Conservation (phyloP, 2,888 invertebrate species). For the Parnassius apollo region DNA sequence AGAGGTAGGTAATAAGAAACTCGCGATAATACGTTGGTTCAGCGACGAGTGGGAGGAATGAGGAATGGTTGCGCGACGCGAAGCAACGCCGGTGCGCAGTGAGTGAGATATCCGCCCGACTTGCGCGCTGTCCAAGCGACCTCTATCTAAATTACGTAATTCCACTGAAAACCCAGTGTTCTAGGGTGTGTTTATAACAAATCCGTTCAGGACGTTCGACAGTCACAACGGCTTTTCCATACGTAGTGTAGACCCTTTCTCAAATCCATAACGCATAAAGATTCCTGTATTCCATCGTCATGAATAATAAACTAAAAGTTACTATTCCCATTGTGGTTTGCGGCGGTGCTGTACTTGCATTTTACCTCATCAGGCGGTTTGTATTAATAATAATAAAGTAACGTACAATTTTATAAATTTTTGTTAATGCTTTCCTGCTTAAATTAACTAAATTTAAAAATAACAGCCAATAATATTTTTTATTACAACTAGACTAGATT, state of each 20-base stretch:
- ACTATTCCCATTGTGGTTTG: constrained; percentile 76
- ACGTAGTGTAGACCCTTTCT: constrained; percentile 47
- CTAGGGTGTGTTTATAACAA: constrained; percentile 75
- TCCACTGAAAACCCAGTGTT: constrained; percentile 61
- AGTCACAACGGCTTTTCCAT: constrained; percentile 44
- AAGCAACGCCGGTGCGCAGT: constrained; percentile 73
- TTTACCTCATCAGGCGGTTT: constrained; percentile 79
- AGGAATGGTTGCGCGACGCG: constrained; percentile 69
- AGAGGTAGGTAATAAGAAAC: constrained; percentile 76
- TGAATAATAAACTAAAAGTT: constrained; percentile 77
- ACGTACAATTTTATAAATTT: constrained; percentile 14
- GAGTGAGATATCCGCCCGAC: constrained; percentile 76
- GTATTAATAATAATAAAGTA: constrained; percentile 42
- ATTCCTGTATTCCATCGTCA: constrained; percentile 45
- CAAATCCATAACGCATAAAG: constrained; percentile 40
- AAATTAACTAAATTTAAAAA: not conserved
- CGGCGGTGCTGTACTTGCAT: constrained; percentile 76
- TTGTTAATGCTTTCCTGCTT: not conserved
- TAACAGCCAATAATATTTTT: too few species aligned
- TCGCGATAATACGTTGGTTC: constrained; percentile 66
- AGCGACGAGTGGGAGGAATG: constrained; percentile 70
- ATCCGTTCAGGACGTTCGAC: constrained; percentile 55
- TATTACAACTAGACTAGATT: too few species aligned
- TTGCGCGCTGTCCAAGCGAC: constrained; percentile 79
- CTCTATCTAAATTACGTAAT: constrained; percentile 78